phyloP scores from a whole-genome alignment of 2,888 invertebrate species.

The Cryptophagus acutangulus region DNA sequence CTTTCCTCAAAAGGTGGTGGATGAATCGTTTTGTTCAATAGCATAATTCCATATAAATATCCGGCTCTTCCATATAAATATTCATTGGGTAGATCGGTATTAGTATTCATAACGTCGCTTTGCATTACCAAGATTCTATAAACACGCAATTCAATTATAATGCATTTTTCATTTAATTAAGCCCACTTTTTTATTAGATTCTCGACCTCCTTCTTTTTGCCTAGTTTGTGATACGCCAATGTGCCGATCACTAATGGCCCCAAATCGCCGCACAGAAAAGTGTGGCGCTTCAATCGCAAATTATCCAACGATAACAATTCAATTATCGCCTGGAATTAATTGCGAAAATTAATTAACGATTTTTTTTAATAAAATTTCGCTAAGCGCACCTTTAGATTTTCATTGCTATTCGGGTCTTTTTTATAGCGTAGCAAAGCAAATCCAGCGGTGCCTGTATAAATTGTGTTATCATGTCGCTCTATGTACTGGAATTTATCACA shows the following conservation, averaged over 20 bases:
- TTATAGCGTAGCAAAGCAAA: constrained; percentile 62
- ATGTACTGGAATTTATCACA: constrained; percentile 45
- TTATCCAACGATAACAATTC: constrained; percentile 47
- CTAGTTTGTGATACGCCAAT: constrained; percentile 55
- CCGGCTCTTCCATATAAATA: constrained; percentile 81
- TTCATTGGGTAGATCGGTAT: constrained; percentile 66
- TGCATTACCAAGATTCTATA: constrained; percentile 40
- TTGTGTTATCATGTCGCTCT: constrained; percentile 56
- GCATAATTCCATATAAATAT: constrained; percentile 73
- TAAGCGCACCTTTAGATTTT: constrained; percentile 34
- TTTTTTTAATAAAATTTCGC: constrained; percentile 7
- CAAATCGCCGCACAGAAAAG: constrained; percentile 65
- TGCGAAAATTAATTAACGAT: not conserved
- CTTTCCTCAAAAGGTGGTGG: constrained; percentile 55
- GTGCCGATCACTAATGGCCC: constrained; percentile 63
- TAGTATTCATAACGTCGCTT: constrained; percentile 52
- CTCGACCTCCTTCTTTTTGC: constrained; percentile 51
- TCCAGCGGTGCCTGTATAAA: constrained; percentile 74
- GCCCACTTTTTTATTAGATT: constrained; percentile 52
- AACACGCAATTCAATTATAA: too few species aligned
- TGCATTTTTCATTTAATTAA: not conserved
- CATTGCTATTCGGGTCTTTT: constrained; percentile 34
- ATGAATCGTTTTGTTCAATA: constrained; percentile 63
- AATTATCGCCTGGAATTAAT: constrained; percentile 46
- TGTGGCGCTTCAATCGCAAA: constrained; percentile 52